Evolutionary conservation across 2,888 invertebrate species (phyloP), one percentile per base, ranked within the genome.

Genomic region (Parnassius smintheus): DNA sequence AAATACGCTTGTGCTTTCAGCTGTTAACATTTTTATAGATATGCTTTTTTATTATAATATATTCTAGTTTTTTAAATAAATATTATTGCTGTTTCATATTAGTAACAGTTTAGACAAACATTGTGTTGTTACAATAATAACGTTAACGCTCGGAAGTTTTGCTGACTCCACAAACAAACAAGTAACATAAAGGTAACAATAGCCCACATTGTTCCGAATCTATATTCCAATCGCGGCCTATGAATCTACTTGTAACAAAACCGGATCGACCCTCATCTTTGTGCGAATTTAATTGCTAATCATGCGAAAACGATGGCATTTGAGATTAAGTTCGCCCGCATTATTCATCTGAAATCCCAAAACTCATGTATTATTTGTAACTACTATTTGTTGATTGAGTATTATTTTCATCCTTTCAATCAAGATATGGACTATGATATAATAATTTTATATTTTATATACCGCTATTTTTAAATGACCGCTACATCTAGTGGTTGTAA

Each of bases 281-380:
- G 61, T 58, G 66, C 56, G 62, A 66, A 66, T 68, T 68, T 66
- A 68, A 67, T 68, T 67, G 68, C 67, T 67, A 68, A 67, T 67
- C 67, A 68, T 65, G 59, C 67, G 67, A 68, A 64, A 66, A 68
- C 66, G 66, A 67, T 65, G 45, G 41, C 41, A 62, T 59, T 63
- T 50, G 52, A 65, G 66, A 65, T 67, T 62, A 66, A 66, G 59
- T 64, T 56, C 64, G 55, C 62, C 64, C 66, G 60, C 63, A 65
- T 66, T 62, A 60, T 66, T 65, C 57, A 61, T 65, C 55, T 35
- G 59, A 60, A 44, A 41, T 41, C 54, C 41, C 48, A 50, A 51
- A 51, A 2, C 11, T 11, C 11, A 2, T 22, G 9, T 13, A 25
- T 22, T 56, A 9, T 56, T 45, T 50, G 35, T 35, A 35, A 35